Evolutionary conservation across 2,113 vertebrate species (phyloP).

Genomic region (Forbesichthys papilliferus): DNA sequence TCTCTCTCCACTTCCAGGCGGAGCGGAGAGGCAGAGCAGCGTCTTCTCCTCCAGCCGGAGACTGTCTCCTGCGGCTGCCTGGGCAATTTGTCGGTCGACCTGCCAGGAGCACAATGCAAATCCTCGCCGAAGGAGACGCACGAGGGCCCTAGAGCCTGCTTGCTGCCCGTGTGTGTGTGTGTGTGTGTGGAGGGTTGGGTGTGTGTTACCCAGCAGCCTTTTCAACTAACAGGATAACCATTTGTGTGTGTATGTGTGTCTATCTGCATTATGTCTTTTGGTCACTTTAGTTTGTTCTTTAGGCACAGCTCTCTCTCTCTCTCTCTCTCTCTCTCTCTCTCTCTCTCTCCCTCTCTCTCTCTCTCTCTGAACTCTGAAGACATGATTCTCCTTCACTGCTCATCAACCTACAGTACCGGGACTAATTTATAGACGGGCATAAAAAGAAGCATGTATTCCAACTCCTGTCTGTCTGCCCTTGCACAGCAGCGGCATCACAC

Average conservation of each 20-base stretch:
- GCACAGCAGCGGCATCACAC: slow-evolving; percentile 61
- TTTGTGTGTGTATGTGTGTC: slow-evolving; percentile 17
- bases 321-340: not conserved
- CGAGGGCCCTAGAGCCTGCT: slow-evolving; percentile 63
- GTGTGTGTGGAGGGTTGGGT: slow-evolving; percentile 9
- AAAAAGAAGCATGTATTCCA: slow-evolving; percentile 69
- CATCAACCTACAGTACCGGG: slow-evolving; percentile 65
- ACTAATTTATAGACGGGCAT: slow-evolving; percentile 77
- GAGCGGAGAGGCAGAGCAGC: not conserved
- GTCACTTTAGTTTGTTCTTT: slow-evolving; percentile 30
- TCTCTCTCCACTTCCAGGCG: slow-evolving; percentile 30
- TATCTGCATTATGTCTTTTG: slow-evolving; percentile 39
- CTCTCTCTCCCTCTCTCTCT: slow-evolving; percentile 6
- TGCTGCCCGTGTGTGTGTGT: slow-evolving; percentile 44
- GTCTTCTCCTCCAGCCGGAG: slow-evolving; percentile 59
- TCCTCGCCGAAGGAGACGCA: slow-evolving; percentile 74
- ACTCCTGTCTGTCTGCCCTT: slow-evolving; percentile 51
- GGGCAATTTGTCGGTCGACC: slow-evolving; percentile 80
- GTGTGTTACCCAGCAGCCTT: too few species aligned
- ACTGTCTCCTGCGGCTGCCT: slow-evolving; percentile 66
- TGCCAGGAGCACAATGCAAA: slow-evolving; percentile 79
- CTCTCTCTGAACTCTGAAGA: slow-evolving; percentile 34
- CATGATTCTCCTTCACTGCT: slow-evolving; percentile 75
- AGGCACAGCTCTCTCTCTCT: slow-evolving; percentile 2
- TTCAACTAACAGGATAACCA: too few species aligned